These are phyloP conservation scores for Danio albolineatus DNA, from an alignment of 2,797 vertebrate species.

Conservation along the genomic window DNA sequence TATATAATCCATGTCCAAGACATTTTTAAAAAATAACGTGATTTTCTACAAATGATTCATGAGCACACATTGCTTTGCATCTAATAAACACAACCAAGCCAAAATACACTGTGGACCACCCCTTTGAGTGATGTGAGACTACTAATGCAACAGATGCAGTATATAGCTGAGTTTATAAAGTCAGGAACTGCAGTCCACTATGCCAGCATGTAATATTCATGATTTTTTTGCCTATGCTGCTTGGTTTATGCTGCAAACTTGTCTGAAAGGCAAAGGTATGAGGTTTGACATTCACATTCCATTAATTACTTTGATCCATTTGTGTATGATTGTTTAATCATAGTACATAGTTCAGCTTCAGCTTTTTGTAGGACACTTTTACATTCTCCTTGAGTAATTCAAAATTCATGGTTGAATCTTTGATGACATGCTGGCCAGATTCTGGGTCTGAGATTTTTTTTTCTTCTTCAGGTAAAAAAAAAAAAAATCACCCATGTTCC, in stretches of 20 bases:
- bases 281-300: background rate
- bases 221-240: background rate
- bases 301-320: background rate
- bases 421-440: background rate
- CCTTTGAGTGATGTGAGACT: background rate
- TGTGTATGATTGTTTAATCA: background rate
- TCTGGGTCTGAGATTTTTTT: background rate
- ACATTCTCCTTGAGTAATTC: background rate
- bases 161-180: background rate
- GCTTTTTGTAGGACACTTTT: background rate
- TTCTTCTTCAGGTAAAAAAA: background rate
- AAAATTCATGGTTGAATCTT: constrained; percentile 16
- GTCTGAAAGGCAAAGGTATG: background rate
- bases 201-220: background rate
- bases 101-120: too few species aligned
- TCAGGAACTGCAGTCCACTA: background rate
- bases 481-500: background rate
- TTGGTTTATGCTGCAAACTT: background rate
- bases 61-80: too few species aligned
- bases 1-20: too few species aligned
- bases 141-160: background rate
- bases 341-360: background rate
- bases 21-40: too few species aligned
- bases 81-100: too few species aligned
- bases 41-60: too few species aligned